A percentile compares a stretch with the other conserved stretches of the same genome.
Conservation (phyloP, 2,888 invertebrate genomes). For the Odontomyia ornata region DNA sequence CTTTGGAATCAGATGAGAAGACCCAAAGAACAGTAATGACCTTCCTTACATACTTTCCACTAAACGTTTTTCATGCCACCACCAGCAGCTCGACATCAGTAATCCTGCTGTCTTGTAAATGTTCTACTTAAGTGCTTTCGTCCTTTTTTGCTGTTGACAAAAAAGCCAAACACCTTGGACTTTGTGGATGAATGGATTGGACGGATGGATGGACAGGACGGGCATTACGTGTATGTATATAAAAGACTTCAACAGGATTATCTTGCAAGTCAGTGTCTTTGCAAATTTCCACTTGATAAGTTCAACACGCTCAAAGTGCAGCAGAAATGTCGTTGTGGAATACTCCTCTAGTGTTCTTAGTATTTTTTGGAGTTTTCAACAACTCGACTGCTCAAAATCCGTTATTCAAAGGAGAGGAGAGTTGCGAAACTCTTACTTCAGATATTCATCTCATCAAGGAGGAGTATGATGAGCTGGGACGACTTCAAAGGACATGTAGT, state of each 20-base stretch:
- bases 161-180: neutral
- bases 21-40: conserved; percentile 18
- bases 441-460: conserved; percentile 92
- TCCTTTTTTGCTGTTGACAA: neutral
- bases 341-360: too few species aligned
- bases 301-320: neutral
- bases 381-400: conserved; percentile 29
- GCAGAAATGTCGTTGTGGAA: neutral
- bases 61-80: conserved; percentile 12
- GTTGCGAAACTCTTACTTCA: conserved; percentile 85
- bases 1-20: neutral
- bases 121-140: conserved; percentile 35
- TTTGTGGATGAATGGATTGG: neutral
- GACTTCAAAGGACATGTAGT: conserved; percentile 84
- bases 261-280: conserved; percentile 30
- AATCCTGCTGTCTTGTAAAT: conserved; percentile 43
- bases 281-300: conserved; percentile 12
- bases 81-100: conserved; percentile 29
- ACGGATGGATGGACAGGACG: neutral
- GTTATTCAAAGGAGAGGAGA: conserved; percentile 70
- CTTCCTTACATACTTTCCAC: neutral
- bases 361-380: neutral
- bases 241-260: conserved; percentile 14
- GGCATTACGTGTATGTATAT: conserved; percentile 4
- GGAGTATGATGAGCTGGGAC: conserved; percentile 88